Conservation (phyloP, 2,797 vertebrate genomes). For the Nannoperca australis region DNA sequence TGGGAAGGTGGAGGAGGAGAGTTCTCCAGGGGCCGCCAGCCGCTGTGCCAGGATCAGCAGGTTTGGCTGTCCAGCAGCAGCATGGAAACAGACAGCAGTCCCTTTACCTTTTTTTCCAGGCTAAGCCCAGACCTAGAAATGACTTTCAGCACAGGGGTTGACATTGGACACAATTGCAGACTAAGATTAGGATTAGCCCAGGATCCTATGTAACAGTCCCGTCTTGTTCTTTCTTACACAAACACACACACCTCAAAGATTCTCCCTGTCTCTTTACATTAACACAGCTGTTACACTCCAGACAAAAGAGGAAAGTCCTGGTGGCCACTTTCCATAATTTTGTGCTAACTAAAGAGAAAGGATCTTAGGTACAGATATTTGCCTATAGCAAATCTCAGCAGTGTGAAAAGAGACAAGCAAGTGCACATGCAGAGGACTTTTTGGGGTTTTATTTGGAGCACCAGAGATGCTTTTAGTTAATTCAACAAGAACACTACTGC, state of each 20-base stretch:
- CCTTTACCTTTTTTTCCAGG: constrained; percentile 44
- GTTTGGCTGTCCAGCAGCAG: constrained; percentile 52
- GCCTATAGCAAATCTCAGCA: not conserved
- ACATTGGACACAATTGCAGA: constrained; percentile 51
- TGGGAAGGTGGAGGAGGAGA: constrained; percentile 59
- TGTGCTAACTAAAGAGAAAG: constrained; percentile 15
- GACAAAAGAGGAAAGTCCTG: constrained; percentile 7
- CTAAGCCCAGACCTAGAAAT: constrained; percentile 56
- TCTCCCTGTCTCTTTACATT: constrained; percentile 11
- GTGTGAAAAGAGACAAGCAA: not conserved
- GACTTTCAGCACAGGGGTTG: constrained; percentile 42
- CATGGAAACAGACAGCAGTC: constrained; percentile 40
- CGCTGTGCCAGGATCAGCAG: constrained; percentile 59
- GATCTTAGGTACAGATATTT: constrained; percentile 15
- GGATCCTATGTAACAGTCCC: constrained; percentile 19
- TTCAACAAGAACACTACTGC: not conserved
- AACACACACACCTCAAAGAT: constrained; percentile 30
- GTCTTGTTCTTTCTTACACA: constrained; percentile 42
- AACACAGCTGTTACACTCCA: constrained; percentile 3
- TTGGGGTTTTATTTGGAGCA: not conserved
- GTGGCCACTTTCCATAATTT: constrained; percentile 12
- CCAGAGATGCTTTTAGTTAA: not conserved
- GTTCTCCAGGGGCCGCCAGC: constrained; percentile 56
- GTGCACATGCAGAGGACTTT: not conserved
- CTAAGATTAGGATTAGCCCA: constrained; percentile 67